Percentiles rank a stretch among this genome's conserved stretches.
Evolutionary conservation across 1,140 invertebrate species (phyloP).

Genomic region (Microplitis mediator): DNA sequence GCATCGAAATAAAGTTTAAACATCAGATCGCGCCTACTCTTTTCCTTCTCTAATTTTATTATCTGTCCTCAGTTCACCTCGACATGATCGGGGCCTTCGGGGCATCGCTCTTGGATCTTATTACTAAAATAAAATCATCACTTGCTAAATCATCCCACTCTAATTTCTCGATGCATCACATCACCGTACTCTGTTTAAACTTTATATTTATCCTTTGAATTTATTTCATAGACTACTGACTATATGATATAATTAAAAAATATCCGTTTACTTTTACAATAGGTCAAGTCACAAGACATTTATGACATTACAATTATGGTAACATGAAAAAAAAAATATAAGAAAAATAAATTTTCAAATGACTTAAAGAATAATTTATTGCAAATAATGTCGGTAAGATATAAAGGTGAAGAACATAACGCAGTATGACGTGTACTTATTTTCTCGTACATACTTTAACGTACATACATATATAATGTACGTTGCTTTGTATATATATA

Average conservation of each 20-base stretch:
- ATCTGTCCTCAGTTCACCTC: not conserved
- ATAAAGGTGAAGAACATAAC: no score
- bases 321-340: no score
- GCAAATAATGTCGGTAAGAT: not conserved
- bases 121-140: constrained; percentile 14
- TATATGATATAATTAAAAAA: no score
- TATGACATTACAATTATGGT: no score
- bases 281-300: no score
- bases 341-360: no score
- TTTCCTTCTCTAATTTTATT: not conserved
- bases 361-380: not conserved
- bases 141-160: not conserved
- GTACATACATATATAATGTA: not conserved
- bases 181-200: not conserved
- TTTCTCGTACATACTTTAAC: no score
- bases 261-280: no score
- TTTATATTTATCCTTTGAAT: no score
- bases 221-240: no score
- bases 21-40: not conserved
- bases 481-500: no score
- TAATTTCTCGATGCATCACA: not conserved
- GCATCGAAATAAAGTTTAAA: not conserved
- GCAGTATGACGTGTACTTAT: no score
- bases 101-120: constrained; percentile 19
- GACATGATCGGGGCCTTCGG: constrained; percentile 3